Percentiles rank a stretch among this genome's conserved stretches.
Conservation (phyloP, 2,888 invertebrate species). For the Nasonovia ribisnigri region DNA sequence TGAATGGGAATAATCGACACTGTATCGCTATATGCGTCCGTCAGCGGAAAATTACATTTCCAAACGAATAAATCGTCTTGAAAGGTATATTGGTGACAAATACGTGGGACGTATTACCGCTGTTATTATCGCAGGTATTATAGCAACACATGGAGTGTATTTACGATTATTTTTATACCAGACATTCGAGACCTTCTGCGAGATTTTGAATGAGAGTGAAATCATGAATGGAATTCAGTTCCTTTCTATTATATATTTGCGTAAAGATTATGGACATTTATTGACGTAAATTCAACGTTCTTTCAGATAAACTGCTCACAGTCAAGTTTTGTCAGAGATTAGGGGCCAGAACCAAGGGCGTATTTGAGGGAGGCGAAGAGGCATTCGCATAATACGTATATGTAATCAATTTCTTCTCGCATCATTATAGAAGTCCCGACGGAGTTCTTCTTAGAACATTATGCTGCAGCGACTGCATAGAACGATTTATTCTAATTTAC, state of each 20-base stretch:
- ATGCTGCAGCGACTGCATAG: background rate
- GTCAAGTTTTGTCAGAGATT: background rate
- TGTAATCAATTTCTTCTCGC: too few relatives aligned
- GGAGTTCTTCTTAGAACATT: background rate
- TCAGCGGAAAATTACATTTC: conserved; percentile 38
- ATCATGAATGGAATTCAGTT: conserved; percentile 33
- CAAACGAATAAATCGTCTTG: conserved; percentile 36
- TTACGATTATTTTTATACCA: conserved; percentile 19
- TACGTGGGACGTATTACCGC: background rate
- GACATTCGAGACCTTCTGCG: background rate
- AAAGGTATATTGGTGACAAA: conserved; percentile 31
- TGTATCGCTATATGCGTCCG: background rate
- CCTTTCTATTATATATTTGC: background rate
- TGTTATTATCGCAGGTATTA: conserved; percentile 16
- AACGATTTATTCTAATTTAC: background rate
- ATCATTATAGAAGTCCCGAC: too few relatives aligned
- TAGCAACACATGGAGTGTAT: conserved; percentile 19
- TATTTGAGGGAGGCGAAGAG: too few relatives aligned
- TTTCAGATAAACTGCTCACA: background rate
- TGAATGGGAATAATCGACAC: conserved; percentile 46
- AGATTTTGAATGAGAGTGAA: background rate
- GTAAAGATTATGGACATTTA: background rate
- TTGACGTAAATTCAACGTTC: background rate
- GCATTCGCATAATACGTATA: too few relatives aligned
- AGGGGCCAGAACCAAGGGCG: too few relatives aligned